Evolutionary conservation across 1,140 invertebrate genomes (phyloP), one percentile per base, ranked within the genome.

Genomic region (Globodera rostochiensis): DNA sequence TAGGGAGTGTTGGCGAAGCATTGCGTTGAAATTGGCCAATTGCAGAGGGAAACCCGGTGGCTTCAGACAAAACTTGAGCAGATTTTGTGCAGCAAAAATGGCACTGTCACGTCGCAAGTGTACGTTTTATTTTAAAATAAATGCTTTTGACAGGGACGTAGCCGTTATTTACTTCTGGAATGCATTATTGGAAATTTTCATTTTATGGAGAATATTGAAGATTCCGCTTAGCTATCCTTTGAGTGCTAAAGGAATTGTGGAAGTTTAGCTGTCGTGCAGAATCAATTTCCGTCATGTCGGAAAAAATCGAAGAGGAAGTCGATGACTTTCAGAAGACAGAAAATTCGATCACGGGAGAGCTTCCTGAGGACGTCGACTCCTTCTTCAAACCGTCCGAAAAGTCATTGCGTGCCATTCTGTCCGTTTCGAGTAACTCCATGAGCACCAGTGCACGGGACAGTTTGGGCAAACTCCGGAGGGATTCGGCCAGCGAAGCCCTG

Each of bases 351-450:
- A 21, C 49, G 25, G 46, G 69, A 9, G 19, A 77, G 45, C 36
- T 47, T 46, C 15, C 70, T 6, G 46, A 78, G n/a, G 47, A 69
- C 53, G 19, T 45, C 70, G 13, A 6, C 25, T 67, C 21, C 70
- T 71, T 60, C 66, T 78, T 78, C 64, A 78, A 78, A 49, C 76
- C 76, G 21, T 78, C 76, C 4, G 76, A 78, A n/a, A 78, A 78
- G 8, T 78, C 76, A 15, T 60, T 78, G 66, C 76, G n/a, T 25
- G 69, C 76, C n/a, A 78, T 78, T 78, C 64, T 78, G 4, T 69
- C 76, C 5, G 11, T 67, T 11, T 64, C 25, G 7, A 64, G 46
- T 11, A 78, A 46, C 21, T 66, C 53, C 46, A 13, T 77, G 49
- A 50, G 36, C 19, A 78, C 76, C 50, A 47, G 69, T 64, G 74